Base-by-base conservation (phyloP, 1,140 invertebrate genomes). In the Condylostylus longicornis region DNA sequence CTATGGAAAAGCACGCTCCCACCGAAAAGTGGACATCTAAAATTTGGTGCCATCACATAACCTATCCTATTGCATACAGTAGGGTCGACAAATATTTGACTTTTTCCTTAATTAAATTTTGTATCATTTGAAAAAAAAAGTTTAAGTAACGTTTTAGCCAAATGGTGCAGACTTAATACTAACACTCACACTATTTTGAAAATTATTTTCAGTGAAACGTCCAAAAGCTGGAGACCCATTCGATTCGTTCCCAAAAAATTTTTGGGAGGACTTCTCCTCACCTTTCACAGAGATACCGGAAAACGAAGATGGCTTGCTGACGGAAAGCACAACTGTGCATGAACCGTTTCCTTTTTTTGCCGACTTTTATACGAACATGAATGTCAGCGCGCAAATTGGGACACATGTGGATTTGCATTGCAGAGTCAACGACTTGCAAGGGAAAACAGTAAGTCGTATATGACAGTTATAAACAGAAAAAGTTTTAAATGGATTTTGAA, bases 371-470 rank as follows among this genome's bases (percentile, higher is more conserved):
- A 64, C 64, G 2, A 65, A 64, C 14, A 66, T 69, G 29, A 79
- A 78, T 49, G 69, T 79, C 44, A 78, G 75, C 3, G 72, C 73
- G 0, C 75, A 79, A 47, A 55, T 79, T 4, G 75, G 75, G 0
- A 69, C 66, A 17, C 66, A 69, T 20, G 74, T 75, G 2, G 69
- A 75, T 47, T 55, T 82, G 35, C 76, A 80, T 45, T 82, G 78
- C 50, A 64, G 70, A 44, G 74, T 82, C 7, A 75, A 79, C 49
- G 72, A 79, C 46, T 65, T 82, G 19, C 71, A 74, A 17, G 77
- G 79, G 40, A 78, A 79, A 63, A 79, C 75, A 48, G 75, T 77
- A 53, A 70, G 68, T 52, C n/a, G n/a, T n/a, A n/a, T n/a, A n/a
- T 19, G 37, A n/a, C n/a, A n/a, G n/a, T n/a, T n/a, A n/a, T 23